Evolutionary conservation across 2,888 invertebrate species (phyloP).

Genomic region (Sinodicranocentrus sp.): DNA sequence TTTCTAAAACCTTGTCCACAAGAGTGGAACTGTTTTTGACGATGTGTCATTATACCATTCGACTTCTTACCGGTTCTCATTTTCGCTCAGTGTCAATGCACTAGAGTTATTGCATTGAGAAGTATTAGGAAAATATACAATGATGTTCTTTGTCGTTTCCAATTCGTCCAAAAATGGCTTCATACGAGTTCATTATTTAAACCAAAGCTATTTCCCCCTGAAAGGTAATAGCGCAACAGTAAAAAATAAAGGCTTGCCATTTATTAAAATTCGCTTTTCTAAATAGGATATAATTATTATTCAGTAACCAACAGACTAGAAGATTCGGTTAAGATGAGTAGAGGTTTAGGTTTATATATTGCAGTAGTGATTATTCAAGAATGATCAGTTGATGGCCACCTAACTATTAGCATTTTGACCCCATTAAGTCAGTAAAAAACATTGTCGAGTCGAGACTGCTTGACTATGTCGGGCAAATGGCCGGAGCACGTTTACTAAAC

Average conservation of each 20-base stretch:
- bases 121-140: not conserved
- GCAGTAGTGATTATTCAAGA: too few relatives aligned
- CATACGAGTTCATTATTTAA: not conserved
- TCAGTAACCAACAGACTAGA: too few relatives aligned
- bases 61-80: not conserved
- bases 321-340: too few relatives aligned
- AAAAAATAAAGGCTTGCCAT: too few relatives aligned
- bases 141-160: constrained; percentile 1
- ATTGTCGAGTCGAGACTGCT: too few relatives aligned
- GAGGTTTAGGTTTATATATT: too few relatives aligned
- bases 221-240: too few relatives aligned
- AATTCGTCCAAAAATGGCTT: not conserved
- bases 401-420: constrained; percentile 61
- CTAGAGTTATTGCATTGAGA: not conserved
- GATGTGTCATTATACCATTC: not conserved
- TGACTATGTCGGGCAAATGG: too few relatives aligned
- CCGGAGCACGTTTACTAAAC: too few relatives aligned
- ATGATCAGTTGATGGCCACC: constrained; percentile 47
- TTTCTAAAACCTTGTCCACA: not conserved
- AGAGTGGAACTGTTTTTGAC: not conserved
- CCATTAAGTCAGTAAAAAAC: constrained; percentile 33
- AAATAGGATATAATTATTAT: too few relatives aligned
- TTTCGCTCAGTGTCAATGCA: constrained; percentile 4
- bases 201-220: not conserved
- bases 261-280: too few relatives aligned